Evolutionary conservation across 2,888 invertebrate species (phyloP), one percentile per base, ranked within the genome.

Genomic region (Colletes collaris): DNA sequence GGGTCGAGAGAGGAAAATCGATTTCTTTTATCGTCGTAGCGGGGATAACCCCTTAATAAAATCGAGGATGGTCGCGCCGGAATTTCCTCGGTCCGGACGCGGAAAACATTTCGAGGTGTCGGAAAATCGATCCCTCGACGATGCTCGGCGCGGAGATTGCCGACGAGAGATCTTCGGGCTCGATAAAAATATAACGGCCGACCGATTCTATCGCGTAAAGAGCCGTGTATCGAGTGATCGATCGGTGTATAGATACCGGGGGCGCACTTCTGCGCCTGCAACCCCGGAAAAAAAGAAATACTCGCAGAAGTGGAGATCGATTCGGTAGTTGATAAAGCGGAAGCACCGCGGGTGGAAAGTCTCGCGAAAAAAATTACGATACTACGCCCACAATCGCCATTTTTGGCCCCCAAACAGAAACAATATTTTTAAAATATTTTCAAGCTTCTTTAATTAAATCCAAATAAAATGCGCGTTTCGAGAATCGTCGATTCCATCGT

Each of bases 141-240:
- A 50, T 50, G 27, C 27, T 40, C 40, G 19, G 2, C 50, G 16
- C 37, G 50, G 49, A 40, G 65, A 65, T 55, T 50, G 53, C 19
- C 53, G 58, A 40, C 44, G 59, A 53, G 59, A 74, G 64, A 74
- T 74, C 59, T 50, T 50, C 49, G n/a, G 49, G n/a, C 44, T 11
- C 40, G 74, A 77, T 77, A 74, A 74, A 77, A 73, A 68, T 65
- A 60, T 71, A 58, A 76, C 72, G 35, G 62, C 27, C 62, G 35
- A 19, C 40, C 65, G 71, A 71, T 76, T 65, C 59, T 64, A 59
- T 60, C 52, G 71, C 52, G n/a, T 40, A 37, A 63, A 71, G 65
- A 50, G 40, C 72, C 27, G 60, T 62, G 50, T 65, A 60, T 64
- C 75, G 69, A 52, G 64, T 64, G 75, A 72, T 76, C 76, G 76